A percentile compares a stretch with the other conserved stretches of the same genome.
Evolutionary conservation across 2,888 invertebrate species (phyloP).

Genomic region (Pocota personata): DNA sequence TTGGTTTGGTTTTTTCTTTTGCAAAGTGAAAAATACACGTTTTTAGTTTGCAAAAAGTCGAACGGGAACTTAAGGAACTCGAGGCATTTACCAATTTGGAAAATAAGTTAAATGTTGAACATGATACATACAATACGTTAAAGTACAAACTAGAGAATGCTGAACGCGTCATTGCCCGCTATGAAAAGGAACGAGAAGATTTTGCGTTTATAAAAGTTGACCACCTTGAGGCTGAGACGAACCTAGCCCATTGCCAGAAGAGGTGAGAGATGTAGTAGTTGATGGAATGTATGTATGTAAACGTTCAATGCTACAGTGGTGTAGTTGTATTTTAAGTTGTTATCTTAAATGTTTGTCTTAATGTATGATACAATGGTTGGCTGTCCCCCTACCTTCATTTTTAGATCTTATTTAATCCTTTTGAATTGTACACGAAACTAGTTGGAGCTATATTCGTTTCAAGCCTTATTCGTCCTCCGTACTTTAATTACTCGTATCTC

Average conservation of each 20-base stretch:
- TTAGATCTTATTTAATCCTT: too few species aligned
- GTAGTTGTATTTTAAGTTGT: background rate
- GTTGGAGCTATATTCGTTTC: too few species aligned
- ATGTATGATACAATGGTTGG: too few species aligned
- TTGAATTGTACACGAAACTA: too few species aligned
- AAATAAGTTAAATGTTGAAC: constrained; percentile 82
- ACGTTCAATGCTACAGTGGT: too few species aligned
- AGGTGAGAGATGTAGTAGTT: constrained; percentile 73
- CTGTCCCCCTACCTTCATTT: too few species aligned
- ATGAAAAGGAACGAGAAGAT: constrained; percentile 64
- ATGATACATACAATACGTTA: constrained; percentile 75
- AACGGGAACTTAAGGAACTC: constrained; percentile 84
- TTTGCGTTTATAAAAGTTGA: constrained; percentile 61
- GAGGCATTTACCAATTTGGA: constrained; percentile 86
- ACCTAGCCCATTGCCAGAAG: constrained; percentile 72
- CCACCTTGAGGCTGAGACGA: constrained; percentile 71
- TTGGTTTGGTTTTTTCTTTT: background rate
- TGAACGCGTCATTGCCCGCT: constrained; percentile 52
- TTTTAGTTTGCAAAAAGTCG: constrained; percentile 83
- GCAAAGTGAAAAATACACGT: constrained; percentile 25
- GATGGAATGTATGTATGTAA: background rate
- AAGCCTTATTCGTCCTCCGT: too few species aligned
- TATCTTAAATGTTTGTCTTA: background rate
- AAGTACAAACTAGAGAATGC: constrained; percentile 73
- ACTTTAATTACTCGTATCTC: too few species aligned